Conservation (phyloP, 2,888 invertebrate species). For the Elmis aenea region DNA sequence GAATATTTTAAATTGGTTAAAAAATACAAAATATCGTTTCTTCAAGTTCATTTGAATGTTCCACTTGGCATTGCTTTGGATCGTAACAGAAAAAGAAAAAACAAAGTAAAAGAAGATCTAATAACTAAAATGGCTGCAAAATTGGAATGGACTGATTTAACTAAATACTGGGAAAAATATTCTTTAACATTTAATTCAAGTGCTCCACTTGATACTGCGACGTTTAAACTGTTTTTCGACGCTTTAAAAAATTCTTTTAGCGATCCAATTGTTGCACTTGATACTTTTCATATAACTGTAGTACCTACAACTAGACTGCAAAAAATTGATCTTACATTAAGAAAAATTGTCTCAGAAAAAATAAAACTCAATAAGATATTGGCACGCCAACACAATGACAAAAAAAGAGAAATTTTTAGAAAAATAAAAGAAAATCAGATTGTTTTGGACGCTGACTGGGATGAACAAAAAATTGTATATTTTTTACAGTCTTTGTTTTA, state of each 20-base stretch:
- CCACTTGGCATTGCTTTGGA: slow-evolving; percentile 14
- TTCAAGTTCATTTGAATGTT: slow-evolving; percentile 20
- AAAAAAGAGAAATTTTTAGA: slow-evolving; percentile 15
- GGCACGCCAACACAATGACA: slow-evolving; percentile 6
- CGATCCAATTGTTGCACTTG: slow-evolving; percentile 5
- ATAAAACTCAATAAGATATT: slow-evolving; percentile 10
- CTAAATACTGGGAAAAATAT: slow-evolving; percentile 12
- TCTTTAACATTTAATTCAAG: slow-evolving; percentile 9
- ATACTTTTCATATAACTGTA: slow-evolving; percentile 2
- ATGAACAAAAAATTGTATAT: too few relatives aligned
- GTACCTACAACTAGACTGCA: slow-evolving; percentile 13
- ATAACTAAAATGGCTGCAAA: slow-evolving; percentile 16
- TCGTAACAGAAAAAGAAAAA: slow-evolving; percentile 13
- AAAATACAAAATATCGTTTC: slow-evolving; percentile 15
- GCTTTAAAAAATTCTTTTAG: slow-evolving; percentile 10
- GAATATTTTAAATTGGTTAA: slow-evolving; percentile 17
- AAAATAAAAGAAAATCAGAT: slow-evolving; percentile 13
- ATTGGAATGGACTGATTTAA: slow-evolving; percentile 14
- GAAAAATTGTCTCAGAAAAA: slow-evolving; percentile 19
- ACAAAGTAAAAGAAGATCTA: slow-evolving; percentile 13
- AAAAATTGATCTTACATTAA: slow-evolving; percentile 18
- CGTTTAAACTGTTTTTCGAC: slow-evolving; percentile 7
- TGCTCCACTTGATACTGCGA: slow-evolving; percentile 5
- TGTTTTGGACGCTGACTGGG: too few relatives aligned
- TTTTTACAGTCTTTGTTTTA: too few relatives aligned